Base-by-base conservation (phyloP, 1,140 invertebrate species). In the Stegodyphus dumicola region DNA sequence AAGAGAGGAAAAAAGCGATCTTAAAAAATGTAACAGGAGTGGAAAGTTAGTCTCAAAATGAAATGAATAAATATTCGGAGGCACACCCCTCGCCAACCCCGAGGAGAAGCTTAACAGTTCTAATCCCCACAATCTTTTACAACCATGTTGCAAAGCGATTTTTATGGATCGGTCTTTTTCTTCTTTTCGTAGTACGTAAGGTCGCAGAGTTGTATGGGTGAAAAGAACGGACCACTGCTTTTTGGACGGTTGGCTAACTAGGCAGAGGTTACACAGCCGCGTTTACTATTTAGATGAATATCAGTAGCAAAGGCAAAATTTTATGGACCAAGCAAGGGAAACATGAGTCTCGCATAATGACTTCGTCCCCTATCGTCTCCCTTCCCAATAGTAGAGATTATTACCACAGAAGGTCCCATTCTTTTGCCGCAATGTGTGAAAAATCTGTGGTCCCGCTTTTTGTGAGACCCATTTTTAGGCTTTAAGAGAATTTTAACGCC, bases 11-110 rank as follows among this genome's bases (percentile, higher is more conserved):
- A 18, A 67, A 67, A 67, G 33, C 11, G n/a, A 33, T 33, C 33
- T 33, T 48, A 60, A 71, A 80, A 80, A 80, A 71, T 6, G 11
- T 6, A 33, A 54, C 71, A 75, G 48, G 60, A 83, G 51, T 64
- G 54, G 71, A 75, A 67, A 83, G 54, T 67, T 66, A 75, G 70
- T 67, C 74, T 52, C 15, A 69, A 85, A 77, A 75, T 85, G 74
- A 85, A 85, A 85, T 85, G 81, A 85, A 85, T 85, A 85, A 76
- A 85, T 85, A 85, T 85, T 85, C 81, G 15, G 73, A 15, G 81
- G 53, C 81, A 85, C 81, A 76, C 81, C 81, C 51, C 80, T 11
- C 6, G 78, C 78, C 78, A 60, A 71, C 70, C 78, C 78, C 78
- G 33, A 73, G 78, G n/a, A 15, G 17, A 64, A 81, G 78, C 69